Evolutionary conservation across 2,113 vertebrate species (phyloP).

Genomic region (Uria lomvia): DNA sequence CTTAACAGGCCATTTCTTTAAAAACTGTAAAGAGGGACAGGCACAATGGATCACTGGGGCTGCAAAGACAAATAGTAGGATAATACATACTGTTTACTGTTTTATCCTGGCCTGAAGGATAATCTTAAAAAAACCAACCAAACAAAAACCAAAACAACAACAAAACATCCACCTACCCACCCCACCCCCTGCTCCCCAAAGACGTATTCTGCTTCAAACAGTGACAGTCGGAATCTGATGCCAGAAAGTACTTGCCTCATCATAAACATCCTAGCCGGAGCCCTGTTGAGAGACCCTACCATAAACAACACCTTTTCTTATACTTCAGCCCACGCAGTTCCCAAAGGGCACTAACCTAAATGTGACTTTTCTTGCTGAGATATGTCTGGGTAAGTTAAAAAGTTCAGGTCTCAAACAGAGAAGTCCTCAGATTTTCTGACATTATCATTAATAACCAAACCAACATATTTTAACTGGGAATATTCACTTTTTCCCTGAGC

Average conservation of each 20-base stretch:
- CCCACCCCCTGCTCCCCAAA: fast-evolving
- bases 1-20: neutral
- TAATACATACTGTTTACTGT: neutral
- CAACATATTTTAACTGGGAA: neutral
- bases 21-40: neutral
- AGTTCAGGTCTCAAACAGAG: neutral
- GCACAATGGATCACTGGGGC: neutral
- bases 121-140: neutral
- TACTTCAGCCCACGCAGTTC: neutral
- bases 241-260: neutral
- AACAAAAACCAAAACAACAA: neutral
- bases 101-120: neutral
- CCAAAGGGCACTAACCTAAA: neutral
- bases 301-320: neutral
- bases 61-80: neutral
- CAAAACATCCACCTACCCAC: neutral
- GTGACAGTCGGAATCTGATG: neutral
- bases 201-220: neutral
- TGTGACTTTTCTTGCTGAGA: neutral
- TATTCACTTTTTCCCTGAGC: neutral
- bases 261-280: neutral
- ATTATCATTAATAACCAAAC: neutral
- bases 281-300: neutral
- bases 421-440: neutral
- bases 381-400: neutral